phyloP scores from a whole-genome alignment of 2,113 vertebrate genomes.

The Recurvirostra avosetta region DNA sequence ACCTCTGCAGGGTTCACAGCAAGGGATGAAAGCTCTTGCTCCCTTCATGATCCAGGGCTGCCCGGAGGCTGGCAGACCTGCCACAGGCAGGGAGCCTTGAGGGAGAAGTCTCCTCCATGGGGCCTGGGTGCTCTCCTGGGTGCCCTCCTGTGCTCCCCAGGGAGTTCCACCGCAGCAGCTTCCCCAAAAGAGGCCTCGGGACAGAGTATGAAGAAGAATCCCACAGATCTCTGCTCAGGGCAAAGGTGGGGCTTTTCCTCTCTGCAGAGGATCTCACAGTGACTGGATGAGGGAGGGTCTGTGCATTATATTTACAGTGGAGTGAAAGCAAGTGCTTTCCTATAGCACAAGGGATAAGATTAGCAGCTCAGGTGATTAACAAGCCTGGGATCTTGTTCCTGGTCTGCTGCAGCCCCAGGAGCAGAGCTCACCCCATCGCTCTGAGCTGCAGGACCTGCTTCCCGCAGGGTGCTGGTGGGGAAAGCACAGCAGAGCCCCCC shows the following conservation, averaged over 20 bases:
- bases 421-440: background rate
- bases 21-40: accelerated
- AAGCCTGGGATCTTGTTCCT: background rate
- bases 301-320: too few species aligned
- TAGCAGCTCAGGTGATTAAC: background rate
- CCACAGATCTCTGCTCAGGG: accelerated
- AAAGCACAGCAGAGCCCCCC: too few species aligned
- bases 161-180: background rate
- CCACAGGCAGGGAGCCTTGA: accelerated
- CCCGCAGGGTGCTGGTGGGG: accelerated
- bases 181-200: background rate
- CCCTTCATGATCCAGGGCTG: background rate
- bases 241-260: background rate
- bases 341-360: background rate
- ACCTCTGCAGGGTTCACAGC: background rate
- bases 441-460: background rate
- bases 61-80: background rate
- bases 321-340: background rate
- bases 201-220: accelerated
- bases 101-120: background rate
- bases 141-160: accelerated
- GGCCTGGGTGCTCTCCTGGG: background rate
- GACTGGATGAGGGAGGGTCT: background rate
- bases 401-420: background rate
- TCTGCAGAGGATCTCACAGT: accelerated